Evolutionary conservation across 1,140 invertebrate species (phyloP).

Genomic region (Aphelenchoides avenae): DNA sequence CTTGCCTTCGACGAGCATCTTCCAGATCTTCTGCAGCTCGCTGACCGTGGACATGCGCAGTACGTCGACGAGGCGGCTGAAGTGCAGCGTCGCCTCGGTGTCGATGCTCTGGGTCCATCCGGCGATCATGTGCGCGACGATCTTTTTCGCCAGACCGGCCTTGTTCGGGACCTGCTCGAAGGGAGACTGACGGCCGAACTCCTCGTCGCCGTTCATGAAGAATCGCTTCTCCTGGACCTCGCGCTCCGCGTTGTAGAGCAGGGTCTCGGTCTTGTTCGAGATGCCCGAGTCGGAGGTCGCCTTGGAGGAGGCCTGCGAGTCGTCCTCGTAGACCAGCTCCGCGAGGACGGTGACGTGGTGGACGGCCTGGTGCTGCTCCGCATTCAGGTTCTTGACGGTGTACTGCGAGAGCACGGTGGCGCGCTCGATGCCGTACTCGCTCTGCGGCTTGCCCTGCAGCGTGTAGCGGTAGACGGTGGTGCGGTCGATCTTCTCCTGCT

Average conservation of each 20-base stretch:
- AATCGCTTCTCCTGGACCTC: constrained; percentile 1
- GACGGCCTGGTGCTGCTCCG: background rate
- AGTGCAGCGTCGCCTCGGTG: constrained; percentile 3
- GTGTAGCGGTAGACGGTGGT: constrained; percentile 23
- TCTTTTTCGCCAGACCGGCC: constrained; percentile 18
- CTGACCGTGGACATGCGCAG: constrained; percentile 39
- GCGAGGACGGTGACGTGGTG: constrained; percentile 2
- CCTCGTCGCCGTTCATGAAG: constrained; percentile 19
- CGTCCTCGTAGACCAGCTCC: background rate
- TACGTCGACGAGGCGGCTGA: constrained; percentile 39
- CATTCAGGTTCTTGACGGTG: constrained; percentile 9
- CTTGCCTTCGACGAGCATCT: constrained; percentile 6
- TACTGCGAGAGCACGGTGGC: constrained; percentile 24
- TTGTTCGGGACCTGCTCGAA: constrained; percentile 33
- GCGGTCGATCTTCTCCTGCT: constrained; percentile 20
- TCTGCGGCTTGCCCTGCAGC: constrained; percentile 15
- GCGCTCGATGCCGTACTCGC: constrained; percentile 22
- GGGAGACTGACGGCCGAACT: constrained; percentile 26
- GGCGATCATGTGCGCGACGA: constrained; percentile 12
- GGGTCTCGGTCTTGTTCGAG: background rate
- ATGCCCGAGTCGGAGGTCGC: too few species aligned
- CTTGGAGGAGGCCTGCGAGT: background rate
- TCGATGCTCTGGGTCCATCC: constrained; percentile 18
- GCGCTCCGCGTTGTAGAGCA: constrained; percentile 5
- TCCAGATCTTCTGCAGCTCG: constrained; percentile 38